phyloP scores from a whole-genome alignment of 2,888 invertebrate species.

The Eupithecia vulgata region DNA sequence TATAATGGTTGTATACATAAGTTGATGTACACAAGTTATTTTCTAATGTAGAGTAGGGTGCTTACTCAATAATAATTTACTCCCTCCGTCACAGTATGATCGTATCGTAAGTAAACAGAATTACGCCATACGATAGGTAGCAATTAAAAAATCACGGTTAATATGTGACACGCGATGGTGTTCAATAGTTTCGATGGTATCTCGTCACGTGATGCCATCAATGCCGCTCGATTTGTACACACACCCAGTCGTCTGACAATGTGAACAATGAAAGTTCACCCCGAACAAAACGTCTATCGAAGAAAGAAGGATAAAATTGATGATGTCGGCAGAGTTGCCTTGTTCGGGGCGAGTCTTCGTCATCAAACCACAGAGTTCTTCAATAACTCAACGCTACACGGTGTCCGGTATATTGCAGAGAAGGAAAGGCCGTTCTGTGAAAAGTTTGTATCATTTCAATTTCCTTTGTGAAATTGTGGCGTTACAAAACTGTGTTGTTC shows the following conservation, averaged over 20 bases:
- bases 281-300: constrained; percentile 54
- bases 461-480: background rate
- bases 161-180: constrained; percentile 56
- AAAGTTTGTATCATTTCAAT: constrained; percentile 80
- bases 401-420: constrained; percentile 91
- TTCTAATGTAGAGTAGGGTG: background rate
- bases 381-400: constrained; percentile 90
- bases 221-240: constrained; percentile 31
- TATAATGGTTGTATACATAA: too few relatives aligned
- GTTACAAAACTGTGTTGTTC: background rate
- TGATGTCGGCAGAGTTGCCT: constrained; percentile 62
- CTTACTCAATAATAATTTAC: background rate
- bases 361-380: constrained; percentile 90
- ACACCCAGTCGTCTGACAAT: constrained; percentile 51
- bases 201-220: constrained; percentile 56
- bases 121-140: constrained; percentile 1
- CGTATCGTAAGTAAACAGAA: background rate
- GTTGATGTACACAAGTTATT: too few relatives aligned
- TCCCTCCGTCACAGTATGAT: background rate
- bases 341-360: constrained; percentile 86
- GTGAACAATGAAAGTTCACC: constrained; percentile 68
- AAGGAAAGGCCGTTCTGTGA: constrained; percentile 89
- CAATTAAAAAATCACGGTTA: constrained; percentile 33
- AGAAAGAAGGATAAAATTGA: constrained; percentile 48
- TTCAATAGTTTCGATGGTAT: constrained; percentile 69